Evolutionary conservation across 1,140 invertebrate species (phyloP), one percentile per base, ranked within the genome.

Genomic region (Anastatus disparis): DNA sequence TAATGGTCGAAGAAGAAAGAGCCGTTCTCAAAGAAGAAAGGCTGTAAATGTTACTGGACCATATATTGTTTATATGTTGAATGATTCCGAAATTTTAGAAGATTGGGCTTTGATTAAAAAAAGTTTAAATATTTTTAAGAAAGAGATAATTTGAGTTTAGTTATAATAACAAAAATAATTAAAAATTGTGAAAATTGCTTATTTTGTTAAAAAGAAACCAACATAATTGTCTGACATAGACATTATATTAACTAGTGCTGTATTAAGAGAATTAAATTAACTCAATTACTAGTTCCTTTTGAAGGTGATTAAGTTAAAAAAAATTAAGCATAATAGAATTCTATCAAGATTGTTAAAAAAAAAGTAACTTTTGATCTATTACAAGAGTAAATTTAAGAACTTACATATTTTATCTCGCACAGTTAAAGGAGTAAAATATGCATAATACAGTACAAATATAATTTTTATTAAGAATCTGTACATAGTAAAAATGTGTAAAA

Each of bases 41-140:
- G 94, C 95, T 0, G 92, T 96, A 31, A 92, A 94, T 1, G 94
- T 98, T n/a, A 89, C 94, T 24, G 97, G 96, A 1, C 97, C 97
- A 53, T 98, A 96, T 84, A 95, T 99, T 75, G 95, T 99, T 0
- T 98, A 98, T 79, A 97, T 98, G 95, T 88, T 98, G 35, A 92
- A 91, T 71, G 96, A 98, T 70, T 89, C 92, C 53, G 96, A 98
- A 79, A 98, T 99, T 78, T 90, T 98, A 82, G 96, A 98, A 82
- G 97, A 99, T 84, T 98, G 96, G 96, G 93, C 95, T 1, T 86
- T 92, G 3, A 97, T 98, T 67, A 92, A 95, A 82, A 98, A 98
- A 85, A 86, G 85, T 68, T 64, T 85, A 65, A 78, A 76, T 31
- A 83, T 80, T 63, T 79, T 83, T 65, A 86, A 85, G 73, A 61